Base-by-base conservation (phyloP, 2,113 vertebrate genomes). In the Anser cygnoides region DNA sequence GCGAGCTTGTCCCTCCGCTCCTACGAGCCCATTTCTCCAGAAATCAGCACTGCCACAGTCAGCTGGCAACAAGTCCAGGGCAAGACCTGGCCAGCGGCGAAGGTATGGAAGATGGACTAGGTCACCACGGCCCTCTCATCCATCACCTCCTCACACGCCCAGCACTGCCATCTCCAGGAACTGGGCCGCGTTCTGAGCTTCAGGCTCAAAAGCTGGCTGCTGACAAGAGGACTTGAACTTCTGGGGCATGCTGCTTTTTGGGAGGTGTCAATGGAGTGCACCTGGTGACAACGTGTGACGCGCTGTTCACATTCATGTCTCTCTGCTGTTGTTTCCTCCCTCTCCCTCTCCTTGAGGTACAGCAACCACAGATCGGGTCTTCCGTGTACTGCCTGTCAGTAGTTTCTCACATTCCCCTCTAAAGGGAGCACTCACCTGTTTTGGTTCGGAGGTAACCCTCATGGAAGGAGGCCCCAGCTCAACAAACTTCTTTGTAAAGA, bases 1-100 rank as follows among this genome's bases (percentile, higher is more conserved):
- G 98, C 98, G 35, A 96, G 93, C 15, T 89, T 98, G 72, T 98
- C 98, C 29, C 97, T 99, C 83, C 61, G 89, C 25, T 98, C 98
- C 44, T 97, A 84, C 1, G 98, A 98, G 74, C 98, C 98, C 57
- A 91, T 98, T 46, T 95, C 98, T 33, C 98, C 97, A 9, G 59
- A 89, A 31, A 97, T 99, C 88, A 98, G 92, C 57, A 35, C 58
- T 59, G 87, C 96, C 52, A 97, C 89, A 19, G 94, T 99, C 81
- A 98, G 96, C 75, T 97, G 95, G n/a, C 84, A 94, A 63, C 96
- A 93, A 80, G 79, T 98, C 39, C 94, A 93, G 23, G 66, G 74
- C 71, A 92, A 94, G 35, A 74, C 46, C n/a, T 99, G 98, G 98
- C 94, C 97, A 17, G 96, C 96, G 46, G 97, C 93, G 3, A 96